phyloP scores from a whole-genome alignment of 2,113 vertebrate species.

The Eolophus roseicapilla region DNA sequence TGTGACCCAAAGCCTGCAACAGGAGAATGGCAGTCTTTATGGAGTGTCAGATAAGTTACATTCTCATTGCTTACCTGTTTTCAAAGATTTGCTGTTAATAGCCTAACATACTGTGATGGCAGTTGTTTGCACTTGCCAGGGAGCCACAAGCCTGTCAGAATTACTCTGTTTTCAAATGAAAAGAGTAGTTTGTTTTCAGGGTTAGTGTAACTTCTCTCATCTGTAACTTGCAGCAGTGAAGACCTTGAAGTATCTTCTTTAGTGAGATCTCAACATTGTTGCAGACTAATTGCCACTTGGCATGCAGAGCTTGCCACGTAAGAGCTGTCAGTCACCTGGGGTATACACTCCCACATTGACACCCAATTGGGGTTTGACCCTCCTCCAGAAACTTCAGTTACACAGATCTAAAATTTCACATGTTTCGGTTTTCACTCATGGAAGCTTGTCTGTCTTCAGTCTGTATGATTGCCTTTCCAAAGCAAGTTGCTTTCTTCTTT shows the following conservation, averaged over 20 bases:
- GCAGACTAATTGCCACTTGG: too few relatives aligned
- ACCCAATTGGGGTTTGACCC: background rate
- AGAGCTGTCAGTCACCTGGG: background rate
- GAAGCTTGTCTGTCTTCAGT: background rate
- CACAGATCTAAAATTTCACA: background rate
- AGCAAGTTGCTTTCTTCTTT: background rate
- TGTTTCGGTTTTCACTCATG: background rate
- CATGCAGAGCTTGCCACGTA: background rate
- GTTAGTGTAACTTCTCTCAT: background rate
- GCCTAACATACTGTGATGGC: background rate
- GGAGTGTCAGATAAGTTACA: background rate
- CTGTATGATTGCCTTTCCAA: background rate
- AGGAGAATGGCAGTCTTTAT: background rate
- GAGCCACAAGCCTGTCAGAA: background rate
- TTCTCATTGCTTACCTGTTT: background rate
- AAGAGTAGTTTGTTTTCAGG: background rate
- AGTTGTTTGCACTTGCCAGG: background rate
- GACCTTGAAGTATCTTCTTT: background rate
- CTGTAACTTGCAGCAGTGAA: background rate
- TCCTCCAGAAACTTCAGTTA: background rate
- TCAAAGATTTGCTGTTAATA: background rate
- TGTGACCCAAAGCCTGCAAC: background rate
- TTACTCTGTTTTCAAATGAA: background rate
- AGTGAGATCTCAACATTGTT: background rate
- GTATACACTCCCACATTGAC: fast-evolving